A percentile compares a stretch with the other conserved stretches of the same genome.
Conservation (phyloP, 2,888 invertebrate species). For the Amphipoea lucens region DNA sequence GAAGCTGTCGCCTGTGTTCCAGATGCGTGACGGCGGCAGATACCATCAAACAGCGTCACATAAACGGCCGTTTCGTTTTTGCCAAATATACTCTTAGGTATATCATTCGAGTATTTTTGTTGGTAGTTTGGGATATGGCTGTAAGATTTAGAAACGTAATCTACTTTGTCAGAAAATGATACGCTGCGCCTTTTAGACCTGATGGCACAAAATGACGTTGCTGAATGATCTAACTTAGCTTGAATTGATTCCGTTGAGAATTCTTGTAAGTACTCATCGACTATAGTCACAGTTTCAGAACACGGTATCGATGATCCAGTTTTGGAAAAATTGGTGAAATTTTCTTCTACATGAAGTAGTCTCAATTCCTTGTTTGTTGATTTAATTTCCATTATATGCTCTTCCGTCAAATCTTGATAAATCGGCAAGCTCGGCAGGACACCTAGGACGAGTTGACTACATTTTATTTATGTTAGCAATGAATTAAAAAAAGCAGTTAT, state of each 20-base stretch:
- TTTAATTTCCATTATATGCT: conserved; percentile 70
- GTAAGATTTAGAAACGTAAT: conserved; percentile 63
- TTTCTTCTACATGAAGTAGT: conserved; percentile 54
- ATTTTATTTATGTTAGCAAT: conserved; percentile 72
- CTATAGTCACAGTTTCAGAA: conserved; percentile 54
- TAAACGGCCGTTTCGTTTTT: conserved; percentile 78
- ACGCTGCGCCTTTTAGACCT: conserved; percentile 68
- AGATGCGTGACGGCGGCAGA: conserved; percentile 69
- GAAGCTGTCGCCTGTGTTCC: conserved; percentile 87
- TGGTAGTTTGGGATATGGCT: conserved; percentile 40
- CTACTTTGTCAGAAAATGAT: conserved; percentile 69
- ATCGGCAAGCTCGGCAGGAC: conserved; percentile 77
- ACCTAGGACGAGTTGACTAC: conserved; percentile 83
- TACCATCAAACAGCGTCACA: conserved; percentile 79
- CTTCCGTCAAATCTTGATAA: conserved; percentile 77
- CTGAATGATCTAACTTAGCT: conserved; percentile 54
- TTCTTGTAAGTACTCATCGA: conserved; percentile 60
- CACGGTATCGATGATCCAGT: conserved; percentile 48
- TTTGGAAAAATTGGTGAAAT: conserved; percentile 49
- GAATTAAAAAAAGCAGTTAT: conserved; percentile 25
- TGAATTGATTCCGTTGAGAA: conserved; percentile 51
- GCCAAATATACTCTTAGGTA: conserved; percentile 68
- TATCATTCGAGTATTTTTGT: conserved; percentile 32
- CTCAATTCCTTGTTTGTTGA: conserved; percentile 56
- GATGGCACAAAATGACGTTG: conserved; percentile 64